These are phyloP conservation scores for Chaetops frenatus DNA, from an alignment of 2,113 vertebrate species.

Conservation along the genomic window DNA sequence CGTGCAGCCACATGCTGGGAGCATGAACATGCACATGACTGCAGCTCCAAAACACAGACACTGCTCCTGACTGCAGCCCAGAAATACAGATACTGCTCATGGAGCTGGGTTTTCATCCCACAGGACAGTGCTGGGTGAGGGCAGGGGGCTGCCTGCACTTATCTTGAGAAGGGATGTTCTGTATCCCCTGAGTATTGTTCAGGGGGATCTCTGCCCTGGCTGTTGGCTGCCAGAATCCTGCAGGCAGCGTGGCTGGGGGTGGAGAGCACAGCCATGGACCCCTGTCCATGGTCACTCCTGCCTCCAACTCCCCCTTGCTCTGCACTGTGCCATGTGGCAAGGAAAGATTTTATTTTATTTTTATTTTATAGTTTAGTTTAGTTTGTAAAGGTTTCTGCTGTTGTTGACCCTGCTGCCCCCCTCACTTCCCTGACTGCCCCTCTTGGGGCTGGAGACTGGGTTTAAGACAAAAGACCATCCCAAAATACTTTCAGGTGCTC, in stretches of 20 bases:
- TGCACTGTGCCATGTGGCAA: not conserved
- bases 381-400: not conserved
- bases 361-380: too few species aligned
- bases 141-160: not conserved
- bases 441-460: not conserved
- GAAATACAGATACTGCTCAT: not conserved
- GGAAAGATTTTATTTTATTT: not conserved
- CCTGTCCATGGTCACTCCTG: not conserved
- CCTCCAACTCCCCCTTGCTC: not conserved
- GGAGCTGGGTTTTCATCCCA: not conserved
- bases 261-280: not conserved
- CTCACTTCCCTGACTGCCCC: not conserved
- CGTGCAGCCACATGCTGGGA: not conserved
- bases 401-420: not conserved
- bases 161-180: not conserved
- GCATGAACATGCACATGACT: not conserved
- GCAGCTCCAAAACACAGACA: not conserved
- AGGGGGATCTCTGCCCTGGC: not conserved
- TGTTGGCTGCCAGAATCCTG: not conserved
- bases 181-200: rapidly evolving
- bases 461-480: not conserved
- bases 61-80: not conserved
- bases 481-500: not conserved
- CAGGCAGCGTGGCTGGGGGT: not conserved
- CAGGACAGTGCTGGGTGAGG: not conserved